A percentile compares a stretch with the other conserved stretches of the same genome.
phyloP scores from a whole-genome alignment of 2,113 vertebrate genomes.

The Theropithecus gelada region DNA sequence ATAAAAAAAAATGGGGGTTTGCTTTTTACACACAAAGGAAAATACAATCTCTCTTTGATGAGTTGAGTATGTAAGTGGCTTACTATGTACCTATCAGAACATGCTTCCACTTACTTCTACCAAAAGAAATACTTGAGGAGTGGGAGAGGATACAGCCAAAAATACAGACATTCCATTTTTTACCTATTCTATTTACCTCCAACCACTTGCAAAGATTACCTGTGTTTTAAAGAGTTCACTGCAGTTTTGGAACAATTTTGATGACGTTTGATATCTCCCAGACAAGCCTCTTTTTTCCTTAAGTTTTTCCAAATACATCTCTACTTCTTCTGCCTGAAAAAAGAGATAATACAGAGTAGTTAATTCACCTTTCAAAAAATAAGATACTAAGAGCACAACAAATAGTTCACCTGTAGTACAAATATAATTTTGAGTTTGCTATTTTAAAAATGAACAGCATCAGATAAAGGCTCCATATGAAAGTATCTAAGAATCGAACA shows the following conservation, averaged over 20 bases:
- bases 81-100: not conserved
- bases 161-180: not conserved
- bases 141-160: not conserved
- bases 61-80: not conserved
- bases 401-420: not conserved
- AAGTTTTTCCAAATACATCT: constrained; percentile 87
- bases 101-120: constrained; percentile 13
- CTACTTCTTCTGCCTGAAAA: constrained; percentile 88
- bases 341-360: constrained; percentile 44
- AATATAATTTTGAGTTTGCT: not conserved
- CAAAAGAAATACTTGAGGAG: not conserved
- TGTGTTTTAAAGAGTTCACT: constrained; percentile 89
- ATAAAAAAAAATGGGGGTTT: not conserved
- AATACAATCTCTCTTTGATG: not conserved
- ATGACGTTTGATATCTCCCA: constrained; percentile 91
- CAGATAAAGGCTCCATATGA: not conserved
- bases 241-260: constrained; percentile 89
- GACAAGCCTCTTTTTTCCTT: constrained; percentile 90
- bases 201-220: constrained; percentile 82
- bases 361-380: constrained; percentile 1
- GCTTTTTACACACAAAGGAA: not conserved
- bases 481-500: not conserved
- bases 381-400: constrained; percentile 6
- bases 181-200: not conserved
- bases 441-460: constrained; percentile 38